A percentile compares a stretch with the other conserved stretches of the same genome.
Conservation (phyloP, 2,888 invertebrate genomes). For the Acrobeloides nanus region DNA sequence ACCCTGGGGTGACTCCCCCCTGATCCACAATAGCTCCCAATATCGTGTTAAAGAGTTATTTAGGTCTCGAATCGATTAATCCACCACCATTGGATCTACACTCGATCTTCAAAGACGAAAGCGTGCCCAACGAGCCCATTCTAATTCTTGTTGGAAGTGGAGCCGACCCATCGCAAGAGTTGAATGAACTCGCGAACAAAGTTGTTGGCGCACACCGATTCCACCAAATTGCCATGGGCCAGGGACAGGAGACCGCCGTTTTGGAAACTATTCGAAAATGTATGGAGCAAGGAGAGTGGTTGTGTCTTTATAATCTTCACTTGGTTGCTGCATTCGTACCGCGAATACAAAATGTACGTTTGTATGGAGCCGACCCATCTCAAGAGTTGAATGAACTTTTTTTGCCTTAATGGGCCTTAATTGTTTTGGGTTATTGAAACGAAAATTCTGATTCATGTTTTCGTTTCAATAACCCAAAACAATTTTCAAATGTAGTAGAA, state of each 20-base stretch:
- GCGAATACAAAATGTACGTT: constrained; percentile 62
- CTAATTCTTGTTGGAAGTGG: constrained; percentile 79
- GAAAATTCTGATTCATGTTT: no score
- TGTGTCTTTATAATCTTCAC: constrained; percentile 75
- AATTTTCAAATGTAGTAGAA: no score
- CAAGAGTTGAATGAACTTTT: not conserved
- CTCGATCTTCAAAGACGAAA: constrained; percentile 13
- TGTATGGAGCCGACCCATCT: constrained; percentile 3
- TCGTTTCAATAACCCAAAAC: no score
- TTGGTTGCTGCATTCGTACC: constrained; percentile 67
- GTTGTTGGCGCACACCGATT: constrained; percentile 59
- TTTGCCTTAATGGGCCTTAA: not conserved
- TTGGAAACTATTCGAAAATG: constrained; percentile 62
- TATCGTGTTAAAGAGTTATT: no score
- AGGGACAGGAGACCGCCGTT: constrained; percentile 63
- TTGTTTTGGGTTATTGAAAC: no score
- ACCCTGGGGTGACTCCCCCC: no score
- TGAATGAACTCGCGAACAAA: constrained; percentile 64
- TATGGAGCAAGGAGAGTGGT: constrained; percentile 66
- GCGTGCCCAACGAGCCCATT: constrained; percentile 62
- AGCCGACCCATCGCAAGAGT: constrained; percentile 78
- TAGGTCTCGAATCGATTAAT: constrained; percentile 35
- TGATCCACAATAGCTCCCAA: no score
- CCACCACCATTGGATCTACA: constrained; percentile 55
- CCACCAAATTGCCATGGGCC: constrained; percentile 60